Conservation (phyloP, 2,888 invertebrate genomes). For the Drosophila helvetica region DNA sequence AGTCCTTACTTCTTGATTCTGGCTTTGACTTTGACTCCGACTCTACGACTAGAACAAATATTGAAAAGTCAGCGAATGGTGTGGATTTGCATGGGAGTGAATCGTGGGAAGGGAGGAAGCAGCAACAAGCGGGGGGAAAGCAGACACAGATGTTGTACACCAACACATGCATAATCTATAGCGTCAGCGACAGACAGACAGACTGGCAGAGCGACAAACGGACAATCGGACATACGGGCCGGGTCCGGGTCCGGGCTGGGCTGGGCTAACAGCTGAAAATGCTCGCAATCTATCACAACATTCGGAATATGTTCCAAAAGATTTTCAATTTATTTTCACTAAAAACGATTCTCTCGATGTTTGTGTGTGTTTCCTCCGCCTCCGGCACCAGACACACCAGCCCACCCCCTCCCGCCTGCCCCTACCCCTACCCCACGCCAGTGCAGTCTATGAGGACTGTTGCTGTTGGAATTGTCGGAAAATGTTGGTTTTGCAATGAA, state of each 20-base stretch:
- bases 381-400: background rate
- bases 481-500: conserved; percentile 50
- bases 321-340: conserved; percentile 77
- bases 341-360: conserved; percentile 64
- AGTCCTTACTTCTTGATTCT: background rate
- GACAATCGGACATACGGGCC: conserved; percentile 3
- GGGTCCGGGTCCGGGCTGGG: background rate
- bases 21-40: conserved; percentile 6
- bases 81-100: conserved; percentile 47
- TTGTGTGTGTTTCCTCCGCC: background rate
- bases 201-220: background rate
- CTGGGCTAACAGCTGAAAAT: conserved; percentile 25
- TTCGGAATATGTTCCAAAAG: conserved; percentile 70
- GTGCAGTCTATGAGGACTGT: conserved; percentile 30
- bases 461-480: conserved; percentile 23
- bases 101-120: conserved; percentile 47
- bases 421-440: conserved; percentile 6
- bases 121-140: conserved; percentile 50
- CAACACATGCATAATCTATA: conserved; percentile 10
- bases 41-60: conserved; percentile 29
- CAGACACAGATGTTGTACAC: conserved; percentile 17
- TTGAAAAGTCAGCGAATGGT: conserved; percentile 57
- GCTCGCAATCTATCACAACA: conserved; percentile 64
- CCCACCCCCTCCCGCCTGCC: conserved; percentile 37
- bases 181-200: conserved; percentile 1